phyloP scores from a whole-genome alignment of 2,113 vertebrate species.

The Podarcis cretensis region DNA sequence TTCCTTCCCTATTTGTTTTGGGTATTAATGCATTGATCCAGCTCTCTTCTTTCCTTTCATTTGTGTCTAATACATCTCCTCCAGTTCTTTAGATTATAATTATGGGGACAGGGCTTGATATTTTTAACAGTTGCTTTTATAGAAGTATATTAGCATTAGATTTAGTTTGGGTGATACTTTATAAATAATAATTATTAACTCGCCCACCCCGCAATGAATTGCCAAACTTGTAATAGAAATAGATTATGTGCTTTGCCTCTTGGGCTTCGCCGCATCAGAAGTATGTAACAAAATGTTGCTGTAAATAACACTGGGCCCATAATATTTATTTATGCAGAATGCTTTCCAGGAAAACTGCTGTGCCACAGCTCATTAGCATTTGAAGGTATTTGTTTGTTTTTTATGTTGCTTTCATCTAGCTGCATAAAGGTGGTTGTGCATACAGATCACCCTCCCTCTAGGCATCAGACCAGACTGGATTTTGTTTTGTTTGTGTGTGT shows the following conservation, averaged over 20 bases:
- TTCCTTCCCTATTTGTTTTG: background rate
- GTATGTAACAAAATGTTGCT: background rate
- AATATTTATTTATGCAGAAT: slow-evolving; percentile 21
- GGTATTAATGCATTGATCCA: background rate
- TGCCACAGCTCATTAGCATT: slow-evolving; percentile 5
- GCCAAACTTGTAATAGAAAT: background rate
- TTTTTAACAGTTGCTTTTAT: background rate
- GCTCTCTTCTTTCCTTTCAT: background rate
- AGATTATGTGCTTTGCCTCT: background rate
- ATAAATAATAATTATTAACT: slow-evolving; percentile 5
- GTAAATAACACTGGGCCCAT: background rate
- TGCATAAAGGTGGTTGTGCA: slow-evolving; percentile 8
- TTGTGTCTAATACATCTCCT: background rate
- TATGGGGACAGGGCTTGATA: background rate
- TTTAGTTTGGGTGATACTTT: background rate
- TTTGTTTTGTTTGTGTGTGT: background rate
- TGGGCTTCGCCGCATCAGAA: background rate
- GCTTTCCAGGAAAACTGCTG: slow-evolving; percentile 14
- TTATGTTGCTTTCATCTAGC: slow-evolving; percentile 17
- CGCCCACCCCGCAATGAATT: background rate
- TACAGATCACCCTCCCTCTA: slow-evolving; percentile 4
- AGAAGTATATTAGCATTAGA: background rate
- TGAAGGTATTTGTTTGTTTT: background rate
- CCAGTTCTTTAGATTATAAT: background rate
- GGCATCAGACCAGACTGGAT: background rate